Conservation (phyloP, 2,888 invertebrate genomes). For the Pteria penguin region DNA sequence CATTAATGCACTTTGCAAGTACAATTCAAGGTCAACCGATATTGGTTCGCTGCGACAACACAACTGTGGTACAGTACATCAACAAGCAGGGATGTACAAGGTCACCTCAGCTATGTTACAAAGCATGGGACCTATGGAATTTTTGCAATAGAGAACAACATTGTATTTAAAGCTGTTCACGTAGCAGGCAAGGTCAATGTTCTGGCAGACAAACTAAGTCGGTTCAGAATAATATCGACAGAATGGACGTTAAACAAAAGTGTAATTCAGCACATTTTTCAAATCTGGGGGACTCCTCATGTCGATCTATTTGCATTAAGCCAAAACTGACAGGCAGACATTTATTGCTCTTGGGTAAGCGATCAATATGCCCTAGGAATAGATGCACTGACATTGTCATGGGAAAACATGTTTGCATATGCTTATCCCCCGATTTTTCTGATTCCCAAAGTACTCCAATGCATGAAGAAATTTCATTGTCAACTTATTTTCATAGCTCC, state of each 20-base stretch:
- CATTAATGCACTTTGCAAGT: slow-evolving; percentile 29
- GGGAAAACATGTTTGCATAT: slow-evolving; percentile 30
- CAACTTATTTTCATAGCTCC: slow-evolving; percentile 37
- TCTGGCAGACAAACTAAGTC: neutral
- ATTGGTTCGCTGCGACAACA: slow-evolving; percentile 37
- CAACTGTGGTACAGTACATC: slow-evolving; percentile 22
- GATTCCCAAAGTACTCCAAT: slow-evolving; percentile 30
- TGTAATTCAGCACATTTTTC: neutral
- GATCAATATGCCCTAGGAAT: neutral
- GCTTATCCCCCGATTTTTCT: slow-evolving; percentile 36
- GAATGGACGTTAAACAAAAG: slow-evolving; percentile 8
- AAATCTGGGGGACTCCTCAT: neutral
- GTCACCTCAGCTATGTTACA: slow-evolving; percentile 1
- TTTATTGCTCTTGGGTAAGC: neutral
- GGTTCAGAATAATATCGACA: neutral
- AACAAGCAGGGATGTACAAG: slow-evolving; percentile 23
- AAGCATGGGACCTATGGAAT: slow-evolving; percentile 22
- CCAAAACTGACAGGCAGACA: neutral
- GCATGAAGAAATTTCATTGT: slow-evolving; percentile 33
- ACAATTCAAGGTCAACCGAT: slow-evolving; percentile 4
- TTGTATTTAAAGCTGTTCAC: neutral
- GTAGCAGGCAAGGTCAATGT: slow-evolving; percentile 1
- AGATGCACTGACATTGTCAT: slow-evolving; percentile 31
- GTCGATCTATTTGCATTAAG: neutral
- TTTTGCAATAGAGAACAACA: neutral